Evolutionary conservation across 2,888 invertebrate genomes (phyloP).

Genomic region (Monopis laevigella): DNA sequence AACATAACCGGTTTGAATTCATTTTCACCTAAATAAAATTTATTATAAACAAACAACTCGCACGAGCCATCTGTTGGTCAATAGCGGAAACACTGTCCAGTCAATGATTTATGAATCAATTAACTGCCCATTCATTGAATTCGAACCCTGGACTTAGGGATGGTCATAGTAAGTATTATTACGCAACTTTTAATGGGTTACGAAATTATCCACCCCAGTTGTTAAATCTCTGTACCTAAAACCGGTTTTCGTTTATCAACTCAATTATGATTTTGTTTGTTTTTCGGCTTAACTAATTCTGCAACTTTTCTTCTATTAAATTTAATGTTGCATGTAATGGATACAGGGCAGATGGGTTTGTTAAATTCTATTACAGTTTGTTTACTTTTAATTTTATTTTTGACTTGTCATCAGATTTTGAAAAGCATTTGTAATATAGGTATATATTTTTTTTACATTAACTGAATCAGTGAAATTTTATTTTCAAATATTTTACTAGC

Average conservation of each 20-base stretch:
- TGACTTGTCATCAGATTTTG: conserved; percentile 9
- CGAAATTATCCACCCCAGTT: conserved; percentile 41
- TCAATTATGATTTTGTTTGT: conserved; percentile 54
- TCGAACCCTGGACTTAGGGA: conserved; percentile 14
- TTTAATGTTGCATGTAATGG: conserved; percentile 2
- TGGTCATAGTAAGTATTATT: conserved; percentile 15
- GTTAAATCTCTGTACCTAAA: conserved; percentile 23
- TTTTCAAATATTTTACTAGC: too few species aligned
- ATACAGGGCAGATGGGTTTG: conserved; percentile 40
- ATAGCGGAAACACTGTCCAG: conserved; percentile 26
- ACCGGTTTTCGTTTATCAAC: conserved; percentile 38
- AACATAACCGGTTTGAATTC: not conserved
- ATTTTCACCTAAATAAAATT: not conserved
- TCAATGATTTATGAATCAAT: conserved; percentile 57
- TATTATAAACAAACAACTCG: not conserved
- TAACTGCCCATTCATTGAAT: conserved; percentile 58
- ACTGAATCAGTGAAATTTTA: too few species aligned
- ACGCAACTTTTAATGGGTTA: conserved; percentile 36
- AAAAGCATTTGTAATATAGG: conserved; percentile 16
- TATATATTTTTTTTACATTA: conserved; percentile 18
- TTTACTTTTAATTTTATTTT: conserved; percentile 23
- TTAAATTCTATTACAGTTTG: conserved; percentile 23
- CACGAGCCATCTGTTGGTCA: conserved; percentile 6
- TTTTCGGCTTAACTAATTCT: conserved; percentile 50
- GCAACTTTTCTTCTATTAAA: conserved; percentile 5